Conservation (phyloP, 2,888 invertebrate genomes). For the Mamestra brassicae region DNA sequence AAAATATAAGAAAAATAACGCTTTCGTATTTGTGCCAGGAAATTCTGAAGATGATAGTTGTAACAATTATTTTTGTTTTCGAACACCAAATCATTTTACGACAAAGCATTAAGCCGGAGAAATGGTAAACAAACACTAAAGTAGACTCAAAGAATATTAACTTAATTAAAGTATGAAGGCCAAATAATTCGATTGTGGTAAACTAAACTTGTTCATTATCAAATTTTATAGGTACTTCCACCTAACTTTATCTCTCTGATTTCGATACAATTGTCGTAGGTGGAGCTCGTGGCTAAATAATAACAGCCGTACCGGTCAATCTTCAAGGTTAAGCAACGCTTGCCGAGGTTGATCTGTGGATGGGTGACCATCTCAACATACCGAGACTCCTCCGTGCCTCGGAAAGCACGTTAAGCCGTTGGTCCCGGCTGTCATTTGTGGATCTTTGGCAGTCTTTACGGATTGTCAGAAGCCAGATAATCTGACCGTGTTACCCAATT, state of each 20-base stretch:
- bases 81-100: constrained; percentile 22
- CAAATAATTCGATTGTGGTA: not conserved
- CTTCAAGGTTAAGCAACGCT: too few relatives aligned
- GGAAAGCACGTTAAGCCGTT: too few relatives aligned
- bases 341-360: too few relatives aligned
- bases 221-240: not conserved
- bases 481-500: too few relatives aligned
- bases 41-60: not conserved
- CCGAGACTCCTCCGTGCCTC: too few relatives aligned
- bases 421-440: too few relatives aligned
- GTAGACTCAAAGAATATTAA: not conserved
- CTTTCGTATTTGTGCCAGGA: not conserved
- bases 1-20: constrained; percentile 12
- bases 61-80: constrained; percentile 22
- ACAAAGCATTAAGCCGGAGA: not conserved
- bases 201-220: not conserved
- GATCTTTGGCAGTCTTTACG: too few relatives aligned
- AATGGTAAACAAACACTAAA: constrained; percentile 20
- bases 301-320: too few relatives aligned
- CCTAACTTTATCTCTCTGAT: not conserved
- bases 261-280: not conserved
- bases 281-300: too few relatives aligned
- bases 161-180: not conserved
- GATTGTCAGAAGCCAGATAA: too few relatives aligned
- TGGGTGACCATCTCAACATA: too few relatives aligned